These are phyloP conservation scores for Chouioia cunea DNA, from an alignment of 2,888 invertebrate species.

Conservation along the genomic window DNA sequence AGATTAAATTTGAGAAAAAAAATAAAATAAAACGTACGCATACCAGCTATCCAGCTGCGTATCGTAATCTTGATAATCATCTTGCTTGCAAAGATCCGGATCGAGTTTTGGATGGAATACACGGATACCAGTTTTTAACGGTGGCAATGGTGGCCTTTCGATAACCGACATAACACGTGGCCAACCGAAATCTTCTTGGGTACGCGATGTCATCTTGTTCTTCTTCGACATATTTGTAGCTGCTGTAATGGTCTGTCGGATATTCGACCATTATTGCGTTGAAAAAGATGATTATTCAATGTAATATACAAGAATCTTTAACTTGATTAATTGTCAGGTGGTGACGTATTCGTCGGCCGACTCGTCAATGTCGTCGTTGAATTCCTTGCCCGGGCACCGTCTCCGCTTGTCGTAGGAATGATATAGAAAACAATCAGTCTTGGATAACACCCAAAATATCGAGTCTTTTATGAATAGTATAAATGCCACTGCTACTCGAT, in stretches of 20 bases:
- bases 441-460: conserved; percentile 24
- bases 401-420: neutral
- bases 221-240: neutral
- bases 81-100: neutral
- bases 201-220: conserved; percentile 66
- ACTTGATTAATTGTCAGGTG: conserved; percentile 1
- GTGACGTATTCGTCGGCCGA: conserved; percentile 17
- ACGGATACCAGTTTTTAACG: conserved; percentile 69
- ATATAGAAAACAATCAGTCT: neutral
- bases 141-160: conserved; percentile 75
- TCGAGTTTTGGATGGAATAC: conserved; percentile 6
- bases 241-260: neutral
- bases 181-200: conserved; percentile 73
- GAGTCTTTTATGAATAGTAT: conserved; percentile 53
- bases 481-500: conserved; percentile 53
- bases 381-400: conserved; percentile 1
- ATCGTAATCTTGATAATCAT: neutral
- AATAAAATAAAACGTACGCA: conserved; percentile 7
- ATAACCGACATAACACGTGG: conserved; percentile 73
- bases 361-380: conserved; percentile 12
- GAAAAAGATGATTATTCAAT: too few species aligned
- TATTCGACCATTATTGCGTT: too few species aligned
- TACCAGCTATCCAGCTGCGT: neutral
- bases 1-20: neutral
- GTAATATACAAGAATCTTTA: too few species aligned